These are phyloP conservation scores for Papilio machaon DNA, from an alignment of 1,140 invertebrate genomes.

Conservation along the genomic window DNA sequence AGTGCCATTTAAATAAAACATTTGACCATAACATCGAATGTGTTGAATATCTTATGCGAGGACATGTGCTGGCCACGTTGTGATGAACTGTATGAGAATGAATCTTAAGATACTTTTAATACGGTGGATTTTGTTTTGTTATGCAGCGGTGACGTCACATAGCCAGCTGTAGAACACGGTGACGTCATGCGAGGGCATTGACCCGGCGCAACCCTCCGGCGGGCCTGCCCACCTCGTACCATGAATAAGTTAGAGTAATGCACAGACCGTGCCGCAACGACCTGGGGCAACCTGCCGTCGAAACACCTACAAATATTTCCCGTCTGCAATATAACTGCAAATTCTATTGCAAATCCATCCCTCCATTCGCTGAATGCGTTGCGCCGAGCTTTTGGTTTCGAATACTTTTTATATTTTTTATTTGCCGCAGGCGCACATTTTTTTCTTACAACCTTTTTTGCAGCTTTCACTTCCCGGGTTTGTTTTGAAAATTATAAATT, in stretches of 20 bases:
- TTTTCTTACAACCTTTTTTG: constrained; percentile 14
- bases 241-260: constrained; percentile 76
- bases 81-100: constrained; percentile 56
- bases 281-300: constrained; percentile 71
- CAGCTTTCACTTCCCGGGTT: constrained; percentile 10
- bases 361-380: constrained; percentile 6
- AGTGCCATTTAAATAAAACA: constrained; percentile 60
- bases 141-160: constrained; percentile 69
- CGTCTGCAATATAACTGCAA: constrained; percentile 33
- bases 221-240: constrained; percentile 54
- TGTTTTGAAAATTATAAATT: constrained; percentile 11
- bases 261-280: constrained; percentile 60
- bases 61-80: constrained; percentile 70
- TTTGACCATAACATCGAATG: constrained; percentile 69
- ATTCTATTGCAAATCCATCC: constrained; percentile 36
- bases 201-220: constrained; percentile 66
- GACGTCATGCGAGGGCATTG: constrained; percentile 74
- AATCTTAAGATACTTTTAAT: constrained; percentile 58
- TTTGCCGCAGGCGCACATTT: background rate
- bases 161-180: constrained; percentile 76
- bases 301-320: constrained; percentile 41
- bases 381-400: background rate
- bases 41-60: constrained; percentile 56
- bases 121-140: constrained; percentile 65
- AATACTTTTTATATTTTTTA: constrained; percentile 12